Percentiles rank a stretch among this genome's conserved stretches.
Evolutionary conservation across 1,140 invertebrate species (phyloP).

Genomic region (Calephelis virginiensis): DNA sequence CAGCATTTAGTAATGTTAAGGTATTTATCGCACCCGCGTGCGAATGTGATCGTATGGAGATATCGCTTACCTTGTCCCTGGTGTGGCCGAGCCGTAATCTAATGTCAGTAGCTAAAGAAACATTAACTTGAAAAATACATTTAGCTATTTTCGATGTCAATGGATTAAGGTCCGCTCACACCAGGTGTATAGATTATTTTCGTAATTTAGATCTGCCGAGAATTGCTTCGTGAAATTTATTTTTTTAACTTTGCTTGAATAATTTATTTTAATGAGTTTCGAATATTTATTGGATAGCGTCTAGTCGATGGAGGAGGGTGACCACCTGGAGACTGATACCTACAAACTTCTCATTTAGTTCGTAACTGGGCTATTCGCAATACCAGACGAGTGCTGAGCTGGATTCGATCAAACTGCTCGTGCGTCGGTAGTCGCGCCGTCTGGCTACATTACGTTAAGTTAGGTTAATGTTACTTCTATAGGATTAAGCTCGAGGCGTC

Average conservation of each 20-base stretch:
- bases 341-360: constrained; percentile 48
- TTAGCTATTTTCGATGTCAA: no score
- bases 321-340: constrained; percentile 49
- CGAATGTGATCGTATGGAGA: constrained; percentile 64
- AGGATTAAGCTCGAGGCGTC: constrained; percentile 53
- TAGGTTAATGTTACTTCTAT: constrained; percentile 21
- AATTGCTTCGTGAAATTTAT: constrained; percentile 45
- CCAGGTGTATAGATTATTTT: constrained; percentile 50
- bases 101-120: no score
- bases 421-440: constrained; percentile 21
- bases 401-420: background rate
- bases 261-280: constrained; percentile 30
- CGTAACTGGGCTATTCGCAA: constrained; percentile 55
- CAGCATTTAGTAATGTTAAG: constrained; percentile 67
- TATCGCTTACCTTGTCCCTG: constrained; percentile 51
- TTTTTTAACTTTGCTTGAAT: constrained; percentile 41
- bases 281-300: constrained; percentile 63
- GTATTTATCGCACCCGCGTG: constrained; percentile 49
- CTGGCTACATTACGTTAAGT: constrained; percentile 39
- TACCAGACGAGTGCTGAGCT: constrained; percentile 43
- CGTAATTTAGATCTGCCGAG: constrained; percentile 55
- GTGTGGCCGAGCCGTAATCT: background rate
- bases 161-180: background rate
- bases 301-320: constrained; percentile 59
- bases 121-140: no score